These are phyloP conservation scores for Rugalucina vietnamica DNA, from an alignment of 2,888 invertebrate species.

Conservation along the genomic window DNA sequence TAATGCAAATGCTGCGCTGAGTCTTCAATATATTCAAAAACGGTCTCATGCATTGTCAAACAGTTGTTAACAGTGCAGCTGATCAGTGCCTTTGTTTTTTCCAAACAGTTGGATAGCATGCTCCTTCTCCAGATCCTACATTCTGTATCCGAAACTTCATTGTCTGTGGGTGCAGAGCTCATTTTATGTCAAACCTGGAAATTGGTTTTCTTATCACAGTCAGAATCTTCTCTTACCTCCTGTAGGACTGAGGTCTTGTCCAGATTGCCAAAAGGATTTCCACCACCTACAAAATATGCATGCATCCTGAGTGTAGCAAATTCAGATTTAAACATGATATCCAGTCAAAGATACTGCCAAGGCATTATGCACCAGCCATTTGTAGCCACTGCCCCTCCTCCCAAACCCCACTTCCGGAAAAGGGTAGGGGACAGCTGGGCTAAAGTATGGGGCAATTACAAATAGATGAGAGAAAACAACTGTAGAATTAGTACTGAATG, in stretches of 20 bases:
- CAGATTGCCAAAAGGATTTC: slow-evolving; percentile 95
- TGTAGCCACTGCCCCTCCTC: too few relatives aligned
- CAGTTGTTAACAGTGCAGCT: neutral
- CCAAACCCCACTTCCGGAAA: too few relatives aligned
- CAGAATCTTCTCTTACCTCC: slow-evolving; percentile 86
- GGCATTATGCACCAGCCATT: too few relatives aligned
- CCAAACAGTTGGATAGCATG: neutral
- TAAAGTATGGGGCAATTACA: neutral
- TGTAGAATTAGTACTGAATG: too few relatives aligned
- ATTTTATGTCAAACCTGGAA: neutral
- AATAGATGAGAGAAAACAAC: neutral
- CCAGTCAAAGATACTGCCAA: neutral
- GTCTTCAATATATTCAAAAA: neutral
- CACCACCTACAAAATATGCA: slow-evolving; percentile 86
- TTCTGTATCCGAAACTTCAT: neutral
- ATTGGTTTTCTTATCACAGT: neutral
- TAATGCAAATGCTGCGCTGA: neutral
- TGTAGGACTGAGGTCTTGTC: slow-evolving; percentile 99
- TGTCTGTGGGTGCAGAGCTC: neutral
- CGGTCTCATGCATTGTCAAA: neutral
- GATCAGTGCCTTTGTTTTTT: neutral
- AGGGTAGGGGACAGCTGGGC: neutral
- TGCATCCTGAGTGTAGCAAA: neutral
- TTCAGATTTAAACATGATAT: neutral
- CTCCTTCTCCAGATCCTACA: neutral